Percentiles rank a stretch among this genome's conserved stretches.
phyloP scores from a whole-genome alignment of 2,797 vertebrate genomes.

The Galagoides demidoff region DNA sequence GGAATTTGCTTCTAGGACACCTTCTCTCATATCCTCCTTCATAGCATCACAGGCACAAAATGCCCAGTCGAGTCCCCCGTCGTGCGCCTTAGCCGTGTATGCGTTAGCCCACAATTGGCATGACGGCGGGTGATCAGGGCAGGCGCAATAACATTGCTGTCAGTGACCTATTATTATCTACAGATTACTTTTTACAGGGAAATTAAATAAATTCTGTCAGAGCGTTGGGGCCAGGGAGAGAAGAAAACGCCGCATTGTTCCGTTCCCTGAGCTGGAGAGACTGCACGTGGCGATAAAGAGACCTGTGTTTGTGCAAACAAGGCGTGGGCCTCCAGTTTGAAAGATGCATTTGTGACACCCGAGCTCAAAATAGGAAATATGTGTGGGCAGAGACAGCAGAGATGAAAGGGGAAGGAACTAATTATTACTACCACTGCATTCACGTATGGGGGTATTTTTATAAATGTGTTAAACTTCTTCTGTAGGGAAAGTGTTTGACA shows the following conservation, averaged over 20 bases:
- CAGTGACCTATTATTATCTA: constrained; percentile 85
- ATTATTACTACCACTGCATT: constrained; percentile 76
- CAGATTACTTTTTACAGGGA: constrained; percentile 77
- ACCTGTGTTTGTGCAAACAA: constrained; percentile 71
- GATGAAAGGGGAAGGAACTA: constrained; percentile 72
- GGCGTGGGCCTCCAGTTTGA: constrained; percentile 64
- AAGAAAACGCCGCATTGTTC: constrained; percentile 78
- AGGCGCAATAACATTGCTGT: constrained; percentile 79
- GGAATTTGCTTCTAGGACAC: background rate
- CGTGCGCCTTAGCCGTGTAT: constrained; percentile 24
- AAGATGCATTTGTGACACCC: constrained; percentile 69
- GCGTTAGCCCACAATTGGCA: constrained; percentile 84
- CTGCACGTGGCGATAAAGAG: constrained; percentile 63
- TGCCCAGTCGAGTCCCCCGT: constrained; percentile 45
- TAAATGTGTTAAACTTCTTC: constrained; percentile 74
- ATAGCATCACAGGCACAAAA: constrained; percentile 65
- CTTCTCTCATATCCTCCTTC: background rate
- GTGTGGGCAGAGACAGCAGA: constrained; percentile 71
- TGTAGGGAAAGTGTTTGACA: constrained; percentile 49
- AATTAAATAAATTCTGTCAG: constrained; percentile 80
- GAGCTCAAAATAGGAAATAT: constrained; percentile 64
- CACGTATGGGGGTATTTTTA: constrained; percentile 69
- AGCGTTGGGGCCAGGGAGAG: constrained; percentile 50
- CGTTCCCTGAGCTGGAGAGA: constrained; percentile 31
- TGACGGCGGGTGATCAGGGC: constrained; percentile 78